phyloP scores from a whole-genome alignment of 2,113 vertebrate genomes.

The Casuarius casuarius region DNA sequence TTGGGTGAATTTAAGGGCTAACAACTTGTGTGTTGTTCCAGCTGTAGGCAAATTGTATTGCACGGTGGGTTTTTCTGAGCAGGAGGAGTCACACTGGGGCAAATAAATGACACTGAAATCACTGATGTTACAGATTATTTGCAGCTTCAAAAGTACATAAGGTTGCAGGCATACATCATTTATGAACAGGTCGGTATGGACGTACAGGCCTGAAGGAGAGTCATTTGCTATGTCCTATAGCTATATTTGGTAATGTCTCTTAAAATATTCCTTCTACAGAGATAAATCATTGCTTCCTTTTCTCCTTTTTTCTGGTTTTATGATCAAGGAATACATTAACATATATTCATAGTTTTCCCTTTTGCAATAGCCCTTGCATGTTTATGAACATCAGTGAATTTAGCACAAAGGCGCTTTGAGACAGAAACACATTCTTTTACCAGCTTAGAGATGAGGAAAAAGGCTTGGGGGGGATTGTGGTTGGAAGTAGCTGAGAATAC shows the following conservation, averaged over 20 bases:
- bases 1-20: slow-evolving; percentile 28
- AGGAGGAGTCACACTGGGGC: not conserved
- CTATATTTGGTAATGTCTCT: slow-evolving; percentile 36
- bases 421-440: not conserved
- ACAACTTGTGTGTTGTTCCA: slow-evolving; percentile 35
- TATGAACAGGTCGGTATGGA: not conserved
- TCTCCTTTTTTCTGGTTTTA: slow-evolving; percentile 25
- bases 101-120: slow-evolving; percentile 30
- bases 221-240: not conserved
- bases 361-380: not conserved
- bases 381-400: not conserved
- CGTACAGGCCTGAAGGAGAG: slow-evolving; percentile 13
- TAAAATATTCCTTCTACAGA: slow-evolving; percentile 25
- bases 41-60: slow-evolving; percentile 38
- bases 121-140: not conserved
- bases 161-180: slow-evolving; percentile 1
- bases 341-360: slow-evolving; percentile 7
- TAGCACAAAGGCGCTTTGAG: not conserved
- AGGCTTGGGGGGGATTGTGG: not conserved
- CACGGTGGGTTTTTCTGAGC: not conserved
- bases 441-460: not conserved
- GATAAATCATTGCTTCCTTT: slow-evolving; percentile 30
- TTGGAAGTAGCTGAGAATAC: not conserved
- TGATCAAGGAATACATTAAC: slow-evolving; percentile 19
- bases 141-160: slow-evolving; percentile 9